phyloP scores from a whole-genome alignment of 2,888 invertebrate genomes.

The Oscheius myriophilus region DNA sequence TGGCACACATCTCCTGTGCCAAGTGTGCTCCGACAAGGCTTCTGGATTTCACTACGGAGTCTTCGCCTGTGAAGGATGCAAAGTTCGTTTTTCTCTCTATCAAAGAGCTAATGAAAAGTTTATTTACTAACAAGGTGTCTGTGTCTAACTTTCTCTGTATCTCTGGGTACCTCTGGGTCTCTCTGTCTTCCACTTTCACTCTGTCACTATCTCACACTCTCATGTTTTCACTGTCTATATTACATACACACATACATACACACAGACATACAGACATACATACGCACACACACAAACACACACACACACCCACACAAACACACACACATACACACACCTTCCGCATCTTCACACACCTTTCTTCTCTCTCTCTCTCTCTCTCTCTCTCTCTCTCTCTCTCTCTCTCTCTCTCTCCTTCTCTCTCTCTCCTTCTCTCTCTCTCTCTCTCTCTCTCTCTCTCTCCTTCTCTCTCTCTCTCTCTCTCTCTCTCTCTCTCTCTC shows the following conservation, averaged over 20 bases:
- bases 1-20: constrained; percentile 51
- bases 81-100: constrained; percentile 43
- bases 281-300: no score
- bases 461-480: not conserved
- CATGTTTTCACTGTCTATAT: not conserved
- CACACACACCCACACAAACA: no score
- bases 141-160: not conserved
- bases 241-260: no score
- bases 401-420: no score
- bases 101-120: not conserved
- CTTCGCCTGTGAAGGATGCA: constrained; percentile 66
- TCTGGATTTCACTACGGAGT: constrained; percentile 69
- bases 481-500: not conserved
- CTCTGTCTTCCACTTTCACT: not conserved
- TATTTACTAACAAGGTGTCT: not conserved
- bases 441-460: constrained; percentile 1
- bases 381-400: no score
- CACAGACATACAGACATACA: no score
- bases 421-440: not conserved
- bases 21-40: constrained; percentile 67
- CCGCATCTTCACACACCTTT: no score
- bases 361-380: no score
- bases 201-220: not conserved
- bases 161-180: not conserved
- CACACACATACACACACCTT: no score